Evolutionary conservation across 1,140 invertebrate genomes (phyloP).

Genomic region (Euura saliciscinereae): DNA sequence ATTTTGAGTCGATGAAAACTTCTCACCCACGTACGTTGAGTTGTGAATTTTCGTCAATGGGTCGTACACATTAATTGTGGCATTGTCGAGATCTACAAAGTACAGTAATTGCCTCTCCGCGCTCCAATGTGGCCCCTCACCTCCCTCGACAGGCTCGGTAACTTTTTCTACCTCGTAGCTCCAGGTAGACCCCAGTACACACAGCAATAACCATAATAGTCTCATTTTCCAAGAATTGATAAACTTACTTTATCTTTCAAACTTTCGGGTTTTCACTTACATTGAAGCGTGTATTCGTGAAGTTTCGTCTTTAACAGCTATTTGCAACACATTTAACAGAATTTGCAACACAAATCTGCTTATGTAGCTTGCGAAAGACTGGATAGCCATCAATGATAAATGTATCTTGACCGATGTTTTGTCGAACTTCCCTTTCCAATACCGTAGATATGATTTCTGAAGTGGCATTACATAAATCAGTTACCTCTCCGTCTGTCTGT

Average conservation of each 20-base stretch:
- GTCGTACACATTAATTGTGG: constrained; percentile 65
- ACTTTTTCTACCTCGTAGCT: constrained; percentile 20
- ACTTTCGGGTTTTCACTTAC: too few relatives aligned
- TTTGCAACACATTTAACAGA: too few relatives aligned
- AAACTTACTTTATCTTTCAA: too few relatives aligned
- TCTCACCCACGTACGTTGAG: constrained; percentile 53
- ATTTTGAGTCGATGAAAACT: constrained; percentile 5
- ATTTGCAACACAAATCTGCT: not conserved
- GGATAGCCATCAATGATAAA: not conserved
- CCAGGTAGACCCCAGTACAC: not conserved
- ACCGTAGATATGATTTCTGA: not conserved
- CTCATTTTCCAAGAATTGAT: not conserved
- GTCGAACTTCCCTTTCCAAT: not conserved
- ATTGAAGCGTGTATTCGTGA: too few relatives aligned
- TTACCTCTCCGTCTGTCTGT: not conserved
- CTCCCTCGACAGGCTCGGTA: constrained; percentile 50
- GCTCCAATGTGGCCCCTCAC: constrained; percentile 76
- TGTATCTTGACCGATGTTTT: not conserved
- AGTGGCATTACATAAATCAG: not conserved
- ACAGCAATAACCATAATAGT: not conserved
- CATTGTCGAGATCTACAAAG: constrained; percentile 70
- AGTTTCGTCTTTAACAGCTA: too few relatives aligned
- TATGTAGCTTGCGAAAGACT: not conserved
- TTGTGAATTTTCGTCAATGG: constrained; percentile 59
- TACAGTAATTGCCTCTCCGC: constrained; percentile 64